Base-by-base conservation (phyloP, 2,888 invertebrate species). In the Ennomos fuscantarius region DNA sequence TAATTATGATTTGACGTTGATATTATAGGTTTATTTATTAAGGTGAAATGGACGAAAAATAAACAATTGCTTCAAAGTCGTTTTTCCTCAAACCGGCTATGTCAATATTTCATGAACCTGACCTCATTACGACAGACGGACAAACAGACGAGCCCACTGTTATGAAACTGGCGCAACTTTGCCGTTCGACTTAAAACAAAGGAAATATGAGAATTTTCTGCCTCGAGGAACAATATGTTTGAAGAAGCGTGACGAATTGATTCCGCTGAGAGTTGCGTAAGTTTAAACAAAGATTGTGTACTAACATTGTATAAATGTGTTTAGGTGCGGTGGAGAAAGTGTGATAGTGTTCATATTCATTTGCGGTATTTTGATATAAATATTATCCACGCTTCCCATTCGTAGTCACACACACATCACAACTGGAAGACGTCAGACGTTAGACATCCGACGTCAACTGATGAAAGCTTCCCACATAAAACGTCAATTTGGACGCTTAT, bases 101-200 rank as follows among this genome's bases (percentile, higher is more conserved):
- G 59, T 60, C 50, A 66, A 57, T 60, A 62, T 46, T 48, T 60
- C 65, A 41, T 63, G 65, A 66, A 65, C 69, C 66, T 54, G 69
- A 66, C 60, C 72, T 55, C 60, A 61, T 69, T 67, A 55, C 72
- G 51, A 63, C 70, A 62, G 67, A 61, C 60, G 58, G 55, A 54
- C 69, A 56, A 45, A 66, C 54, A 49, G 44, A 55, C 51, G 40
- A 40, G 34, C 63, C 55, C 50, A 45, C 15, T 49, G 50, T 55
- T 65, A 56, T 44, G 54, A 56, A 64, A 65, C 61, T 62, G 43
- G 46, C 57, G 65, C 64, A 65, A 62, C 57, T 56, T 45, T 60
- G 40, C 42, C 60, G 42, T 39, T 59, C 58, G 24, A 45, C 31
- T 40, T 15, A 24, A 45, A 49, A 53, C 53, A 58, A 58, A 45